Conservation (phyloP, 2,113 vertebrate species). For the Morphnarchus princeps region DNA sequence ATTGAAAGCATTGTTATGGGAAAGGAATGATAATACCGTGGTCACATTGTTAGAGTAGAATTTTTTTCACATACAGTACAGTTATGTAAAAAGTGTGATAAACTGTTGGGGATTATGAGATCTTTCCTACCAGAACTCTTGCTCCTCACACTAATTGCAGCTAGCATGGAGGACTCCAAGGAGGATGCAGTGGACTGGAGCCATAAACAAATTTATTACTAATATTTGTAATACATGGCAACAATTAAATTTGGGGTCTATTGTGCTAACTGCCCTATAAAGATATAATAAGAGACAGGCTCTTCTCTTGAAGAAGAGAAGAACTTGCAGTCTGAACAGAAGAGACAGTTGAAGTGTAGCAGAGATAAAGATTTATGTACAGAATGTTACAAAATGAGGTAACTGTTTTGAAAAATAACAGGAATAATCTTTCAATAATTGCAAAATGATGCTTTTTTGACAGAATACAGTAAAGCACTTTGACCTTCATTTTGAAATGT, state of each 20-base stretch:
- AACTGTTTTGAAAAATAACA: not conserved
- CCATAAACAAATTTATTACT: not conserved
- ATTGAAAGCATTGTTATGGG: conserved; percentile 31
- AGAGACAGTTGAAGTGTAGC: not conserved
- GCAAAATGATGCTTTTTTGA: not conserved
- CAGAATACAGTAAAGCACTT: not conserved
- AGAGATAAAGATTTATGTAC: not conserved
- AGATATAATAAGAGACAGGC: not conserved
- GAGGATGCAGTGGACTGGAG: not conserved
- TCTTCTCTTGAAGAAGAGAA: not conserved
- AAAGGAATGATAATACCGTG: not conserved
- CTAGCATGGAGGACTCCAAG: not conserved
- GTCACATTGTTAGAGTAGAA: not conserved
- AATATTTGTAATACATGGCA: not conserved
- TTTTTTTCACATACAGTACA: not conserved
- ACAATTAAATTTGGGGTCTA: not conserved
- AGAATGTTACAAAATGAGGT: not conserved
- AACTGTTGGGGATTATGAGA: not conserved
- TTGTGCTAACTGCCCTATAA: not conserved
- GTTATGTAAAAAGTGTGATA: not conserved
- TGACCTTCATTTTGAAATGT: not conserved
- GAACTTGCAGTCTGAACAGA: not conserved
- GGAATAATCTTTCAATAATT: not conserved
- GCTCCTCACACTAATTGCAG: not conserved
- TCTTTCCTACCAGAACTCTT: not conserved